Evolutionary conservation across 2,888 invertebrate species (phyloP).

Genomic region (Chalcis sispes): DNA sequence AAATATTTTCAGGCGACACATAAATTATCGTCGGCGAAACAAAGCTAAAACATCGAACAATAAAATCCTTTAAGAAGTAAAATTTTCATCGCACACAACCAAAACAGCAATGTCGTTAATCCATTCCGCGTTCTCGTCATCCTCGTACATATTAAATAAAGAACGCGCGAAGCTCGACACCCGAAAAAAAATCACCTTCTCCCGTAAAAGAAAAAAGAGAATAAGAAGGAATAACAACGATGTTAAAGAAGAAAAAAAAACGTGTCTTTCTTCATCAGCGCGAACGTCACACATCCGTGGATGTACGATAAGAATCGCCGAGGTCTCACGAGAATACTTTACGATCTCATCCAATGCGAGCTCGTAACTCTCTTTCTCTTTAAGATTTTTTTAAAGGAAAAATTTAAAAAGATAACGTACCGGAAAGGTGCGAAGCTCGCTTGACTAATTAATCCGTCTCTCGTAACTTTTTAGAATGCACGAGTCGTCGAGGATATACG

Average conservation of each 20-base stretch:
- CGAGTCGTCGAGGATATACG: slow-evolving; percentile 3
- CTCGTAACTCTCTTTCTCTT: slow-evolving; percentile 35
- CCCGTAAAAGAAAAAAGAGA: too few relatives aligned
- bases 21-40: too few relatives aligned
- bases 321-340: slow-evolving; percentile 25
- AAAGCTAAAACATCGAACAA: too few relatives aligned
- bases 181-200: neutral
- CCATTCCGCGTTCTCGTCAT: too few relatives aligned
- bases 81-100: too few relatives aligned
- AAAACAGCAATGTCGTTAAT: too few relatives aligned
- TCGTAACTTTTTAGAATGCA: slow-evolving; percentile 2
- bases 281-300: slow-evolving; percentile 21
- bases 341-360: slow-evolving; percentile 30
- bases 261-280: neutral
- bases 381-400: slow-evolving; percentile 17
- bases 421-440: slow-evolving; percentile 27
- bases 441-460: slow-evolving; percentile 13
- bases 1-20: too few relatives aligned
- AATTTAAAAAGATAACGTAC: neutral
- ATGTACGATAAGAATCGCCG: slow-evolving; percentile 17
- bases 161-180: neutral
- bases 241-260: neutral
- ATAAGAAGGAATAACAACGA: too few relatives aligned
- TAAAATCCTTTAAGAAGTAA: too few relatives aligned
- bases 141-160: too few relatives aligned